phyloP scores from a whole-genome alignment of 2,113 vertebrate genomes.

The Gallinago paraguaiae region DNA sequence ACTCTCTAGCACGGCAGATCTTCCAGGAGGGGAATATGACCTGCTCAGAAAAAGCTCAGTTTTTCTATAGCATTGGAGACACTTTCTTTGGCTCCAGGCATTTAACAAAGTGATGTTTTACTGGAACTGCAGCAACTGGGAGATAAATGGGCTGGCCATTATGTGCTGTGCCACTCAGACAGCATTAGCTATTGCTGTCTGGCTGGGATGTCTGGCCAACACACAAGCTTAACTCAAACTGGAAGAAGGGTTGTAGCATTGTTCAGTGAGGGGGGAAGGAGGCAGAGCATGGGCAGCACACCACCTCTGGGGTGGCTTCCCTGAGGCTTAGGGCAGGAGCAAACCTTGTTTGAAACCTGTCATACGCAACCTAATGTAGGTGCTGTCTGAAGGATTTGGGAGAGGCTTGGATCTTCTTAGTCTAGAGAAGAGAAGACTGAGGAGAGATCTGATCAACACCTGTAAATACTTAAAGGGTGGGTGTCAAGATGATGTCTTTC shows the following conservation, averaged over 20 bases:
- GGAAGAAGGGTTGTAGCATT: not conserved
- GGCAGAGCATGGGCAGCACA: not conserved
- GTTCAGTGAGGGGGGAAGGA: not conserved
- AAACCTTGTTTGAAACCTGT: not conserved
- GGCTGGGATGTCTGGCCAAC: not conserved
- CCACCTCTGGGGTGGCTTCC: not conserved
- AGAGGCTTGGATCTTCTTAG: no score
- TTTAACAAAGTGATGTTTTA: constrained; percentile 44
- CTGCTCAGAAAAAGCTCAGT: not conserved
- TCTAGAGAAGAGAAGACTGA: no score
- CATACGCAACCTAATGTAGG: accelerated
- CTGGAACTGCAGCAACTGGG: constrained; percentile 24
- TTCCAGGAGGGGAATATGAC: not conserved
- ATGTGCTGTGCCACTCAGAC: constrained; percentile 31
- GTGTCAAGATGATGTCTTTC: no score
- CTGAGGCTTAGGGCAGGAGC: not conserved
- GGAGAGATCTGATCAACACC: no score
- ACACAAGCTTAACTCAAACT: not conserved
- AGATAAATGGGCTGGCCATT: constrained; percentile 50
- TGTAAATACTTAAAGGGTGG: no score
- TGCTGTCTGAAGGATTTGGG: not conserved
- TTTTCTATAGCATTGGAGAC: not conserved
- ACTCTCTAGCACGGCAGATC: not conserved
- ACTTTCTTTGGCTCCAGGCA: not conserved
- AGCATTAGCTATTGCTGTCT: constrained; percentile 40